phyloP scores from a whole-genome alignment of 2,113 vertebrate species.

The Phrynosoma blainvillii region DNA sequence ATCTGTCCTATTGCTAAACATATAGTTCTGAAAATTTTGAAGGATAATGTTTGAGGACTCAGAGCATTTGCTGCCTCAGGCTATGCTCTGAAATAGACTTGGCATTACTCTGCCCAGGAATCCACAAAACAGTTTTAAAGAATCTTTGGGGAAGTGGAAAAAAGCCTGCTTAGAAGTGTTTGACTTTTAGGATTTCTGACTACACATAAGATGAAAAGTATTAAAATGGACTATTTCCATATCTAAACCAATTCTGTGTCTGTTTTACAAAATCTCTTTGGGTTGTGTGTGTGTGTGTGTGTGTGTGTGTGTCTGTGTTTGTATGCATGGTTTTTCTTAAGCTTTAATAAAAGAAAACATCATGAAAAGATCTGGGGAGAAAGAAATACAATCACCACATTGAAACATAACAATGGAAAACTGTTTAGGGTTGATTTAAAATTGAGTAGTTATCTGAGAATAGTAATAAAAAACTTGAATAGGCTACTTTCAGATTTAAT shows the following conservation, averaged over 20 bases:
- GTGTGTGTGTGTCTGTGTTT: conserved; percentile 20
- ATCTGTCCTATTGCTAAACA: conserved; percentile 29
- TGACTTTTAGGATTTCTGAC: conserved; percentile 69
- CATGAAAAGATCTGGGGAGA: conserved; percentile 47
- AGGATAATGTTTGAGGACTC: conserved; percentile 68
- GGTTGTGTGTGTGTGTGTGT: conserved; percentile 25
- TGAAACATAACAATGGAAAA: conserved; percentile 30
- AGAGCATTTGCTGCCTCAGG: conserved; percentile 75
- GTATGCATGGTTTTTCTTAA: not conserved
- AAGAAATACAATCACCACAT: conserved; percentile 46
- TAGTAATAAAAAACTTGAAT: not conserved
- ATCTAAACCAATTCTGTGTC: conserved; percentile 68
- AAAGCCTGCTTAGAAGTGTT: conserved; percentile 60
- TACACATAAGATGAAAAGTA: conserved; percentile 67
- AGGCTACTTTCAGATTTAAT: conserved; percentile 38
- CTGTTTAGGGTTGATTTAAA: conserved; percentile 33
- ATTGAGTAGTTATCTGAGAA: conserved; percentile 26
- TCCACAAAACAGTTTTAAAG: conserved; percentile 65
- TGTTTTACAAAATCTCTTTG: conserved; percentile 63
- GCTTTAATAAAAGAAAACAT: conserved; percentile 44
- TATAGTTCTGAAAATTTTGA: conserved; percentile 62
- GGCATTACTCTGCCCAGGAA: conserved; percentile 62
- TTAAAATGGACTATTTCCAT: conserved; percentile 70
- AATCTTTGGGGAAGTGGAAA: conserved; percentile 57
- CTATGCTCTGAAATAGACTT: conserved; percentile 63